Evolutionary conservation across 2,888 invertebrate genomes (phyloP).

Genomic region (Cabera pusaria): DNA sequence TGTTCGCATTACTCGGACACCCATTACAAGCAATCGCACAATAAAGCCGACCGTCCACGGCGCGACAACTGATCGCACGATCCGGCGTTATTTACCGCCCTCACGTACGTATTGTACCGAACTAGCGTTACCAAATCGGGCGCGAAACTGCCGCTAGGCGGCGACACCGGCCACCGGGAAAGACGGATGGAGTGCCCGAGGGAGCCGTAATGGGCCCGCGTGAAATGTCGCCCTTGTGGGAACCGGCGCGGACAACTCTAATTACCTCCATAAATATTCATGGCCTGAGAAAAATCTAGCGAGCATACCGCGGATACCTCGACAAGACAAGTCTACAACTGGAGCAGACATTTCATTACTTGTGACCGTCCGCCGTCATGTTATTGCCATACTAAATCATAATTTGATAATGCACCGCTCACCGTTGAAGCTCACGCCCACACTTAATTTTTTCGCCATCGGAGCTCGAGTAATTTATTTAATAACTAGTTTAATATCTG

Average conservation of each 20-base stretch:
- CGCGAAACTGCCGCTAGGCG: slow-evolving; percentile 25
- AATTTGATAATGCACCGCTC: slow-evolving; percentile 13
- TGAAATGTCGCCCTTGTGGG: slow-evolving; percentile 48
- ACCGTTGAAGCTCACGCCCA: slow-evolving; percentile 18
- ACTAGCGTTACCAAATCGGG: slow-evolving; percentile 47
- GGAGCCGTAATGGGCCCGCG: slow-evolving; percentile 40
- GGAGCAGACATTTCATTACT: too few species aligned
- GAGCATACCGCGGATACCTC: background rate
- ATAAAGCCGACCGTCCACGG: slow-evolving; percentile 44
- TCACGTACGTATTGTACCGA: slow-evolving; percentile 39
- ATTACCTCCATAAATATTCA: slow-evolving; percentile 27
- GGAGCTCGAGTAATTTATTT: slow-evolving; percentile 29
- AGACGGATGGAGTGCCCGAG: slow-evolving; percentile 44
- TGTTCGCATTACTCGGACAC: slow-evolving; percentile 23
- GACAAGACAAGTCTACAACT: background rate
- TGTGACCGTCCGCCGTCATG: too few species aligned
- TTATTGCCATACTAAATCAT: slow-evolving; percentile 4
- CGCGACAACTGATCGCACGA: slow-evolving; percentile 41
- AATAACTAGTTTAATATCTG: slow-evolving; percentile 42
- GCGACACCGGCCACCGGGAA: slow-evolving; percentile 24
- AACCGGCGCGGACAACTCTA: slow-evolving; percentile 21
- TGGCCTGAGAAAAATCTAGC: slow-evolving; percentile 17
- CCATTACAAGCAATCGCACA: slow-evolving; percentile 29
- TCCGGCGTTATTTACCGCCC: slow-evolving; percentile 45
- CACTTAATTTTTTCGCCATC: slow-evolving; percentile 24